Conservation (phyloP, 2,797 vertebrate species). For the Anguilla marmorata region DNA sequence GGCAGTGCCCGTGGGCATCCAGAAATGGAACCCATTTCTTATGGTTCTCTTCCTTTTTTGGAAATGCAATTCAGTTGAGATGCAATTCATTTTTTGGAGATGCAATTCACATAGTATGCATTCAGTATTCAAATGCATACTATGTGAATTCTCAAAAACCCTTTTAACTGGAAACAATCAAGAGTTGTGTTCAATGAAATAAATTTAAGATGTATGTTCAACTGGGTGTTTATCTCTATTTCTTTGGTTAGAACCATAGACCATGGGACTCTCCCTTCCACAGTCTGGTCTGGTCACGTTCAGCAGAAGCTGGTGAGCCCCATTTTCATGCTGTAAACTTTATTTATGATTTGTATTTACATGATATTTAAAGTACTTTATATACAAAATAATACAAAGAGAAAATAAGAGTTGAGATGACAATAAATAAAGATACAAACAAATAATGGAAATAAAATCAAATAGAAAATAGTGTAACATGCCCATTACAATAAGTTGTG, state of each 20-base stretch:
- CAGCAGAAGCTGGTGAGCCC: background rate
- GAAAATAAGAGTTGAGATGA: background rate
- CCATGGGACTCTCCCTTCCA: background rate
- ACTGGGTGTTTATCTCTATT: background rate
- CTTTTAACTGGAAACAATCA: background rate
- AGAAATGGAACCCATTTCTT: too few relatives aligned
- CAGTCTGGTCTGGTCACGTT: background rate
- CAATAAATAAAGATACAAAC: too few relatives aligned
- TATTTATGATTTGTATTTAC: background rate
- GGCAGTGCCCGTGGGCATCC: too few relatives aligned
- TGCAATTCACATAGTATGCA: background rate
- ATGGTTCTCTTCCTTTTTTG: too few relatives aligned
- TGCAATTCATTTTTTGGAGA: background rate
- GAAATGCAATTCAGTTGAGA: background rate
- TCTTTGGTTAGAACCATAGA: background rate
- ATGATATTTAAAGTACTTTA: background rate
- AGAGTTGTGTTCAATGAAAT: background rate
- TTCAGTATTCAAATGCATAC: background rate
- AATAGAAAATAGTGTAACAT: background rate
- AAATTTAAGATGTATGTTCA: background rate
- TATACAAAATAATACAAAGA: background rate
- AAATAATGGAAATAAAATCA: background rate
- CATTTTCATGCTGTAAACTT: background rate
- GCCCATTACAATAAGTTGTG: too few relatives aligned
- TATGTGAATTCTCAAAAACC: background rate